These are phyloP conservation scores for Alcis repandata DNA, from an alignment of 2,888 invertebrate genomes.

Conservation along the genomic window DNA sequence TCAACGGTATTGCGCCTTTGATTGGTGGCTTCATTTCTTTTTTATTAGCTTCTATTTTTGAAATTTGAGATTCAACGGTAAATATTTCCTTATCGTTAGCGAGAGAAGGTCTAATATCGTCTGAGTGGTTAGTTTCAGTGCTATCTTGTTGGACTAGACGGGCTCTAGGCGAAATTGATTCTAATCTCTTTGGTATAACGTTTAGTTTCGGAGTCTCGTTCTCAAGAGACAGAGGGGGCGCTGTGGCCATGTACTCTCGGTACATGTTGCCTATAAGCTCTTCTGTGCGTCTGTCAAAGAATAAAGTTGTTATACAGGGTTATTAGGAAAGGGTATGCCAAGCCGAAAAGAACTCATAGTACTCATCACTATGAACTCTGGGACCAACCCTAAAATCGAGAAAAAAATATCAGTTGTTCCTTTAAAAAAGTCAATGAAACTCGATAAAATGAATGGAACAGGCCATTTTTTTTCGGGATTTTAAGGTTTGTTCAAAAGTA, in stretches of 20 bases:
- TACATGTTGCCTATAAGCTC: slow-evolving; percentile 87
- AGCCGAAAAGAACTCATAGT: no score
- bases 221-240: slow-evolving; percentile 73
- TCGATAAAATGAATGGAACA: no score
- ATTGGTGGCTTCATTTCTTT: slow-evolving; percentile 35
- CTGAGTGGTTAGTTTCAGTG: slow-evolving; percentile 77
- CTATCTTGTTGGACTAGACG: slow-evolving; percentile 70
- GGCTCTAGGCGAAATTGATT: slow-evolving; percentile 63
- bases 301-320: no score
- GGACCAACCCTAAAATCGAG: no score
- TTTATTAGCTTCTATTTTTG: slow-evolving; percentile 60
- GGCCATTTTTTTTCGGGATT: no score
- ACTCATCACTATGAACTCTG: no score
- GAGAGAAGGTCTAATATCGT: slow-evolving; percentile 75
- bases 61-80: slow-evolving; percentile 74
- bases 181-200: slow-evolving; percentile 62
- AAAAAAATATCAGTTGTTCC: no score
- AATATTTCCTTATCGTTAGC: slow-evolving; percentile 67
- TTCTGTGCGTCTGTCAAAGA: slow-evolving; percentile 84
- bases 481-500: no score
- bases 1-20: not conserved
- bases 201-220: slow-evolving; percentile 68
- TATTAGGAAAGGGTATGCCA: no score
- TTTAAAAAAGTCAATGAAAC: no score
- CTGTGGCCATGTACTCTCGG: slow-evolving; percentile 81